Evolutionary conservation across 2,113 vertebrate genomes (phyloP).

Genomic region (Neodontobutis hainanensis): DNA sequence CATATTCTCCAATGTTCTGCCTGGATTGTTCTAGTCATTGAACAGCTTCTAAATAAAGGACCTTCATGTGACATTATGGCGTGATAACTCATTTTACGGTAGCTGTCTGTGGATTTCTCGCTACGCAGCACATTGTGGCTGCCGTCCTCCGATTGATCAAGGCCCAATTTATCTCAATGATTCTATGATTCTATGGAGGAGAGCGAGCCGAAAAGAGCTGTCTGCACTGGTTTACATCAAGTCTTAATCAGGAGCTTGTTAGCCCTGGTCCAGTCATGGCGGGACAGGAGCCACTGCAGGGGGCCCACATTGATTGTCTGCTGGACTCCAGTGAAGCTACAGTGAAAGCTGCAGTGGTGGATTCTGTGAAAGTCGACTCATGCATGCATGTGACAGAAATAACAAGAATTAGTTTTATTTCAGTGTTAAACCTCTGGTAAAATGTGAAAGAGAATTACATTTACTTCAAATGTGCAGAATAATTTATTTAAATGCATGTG

Average conservation of each 20-base stretch:
- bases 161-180: slow-evolving; percentile 73
- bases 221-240: slow-evolving; percentile 58
- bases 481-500: neutral
- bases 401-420: neutral
- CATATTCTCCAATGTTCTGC: slow-evolving; percentile 8
- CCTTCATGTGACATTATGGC: slow-evolving; percentile 64
- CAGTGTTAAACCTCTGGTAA: neutral
- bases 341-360: slow-evolving; percentile 15
- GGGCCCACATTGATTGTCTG: slow-evolving; percentile 8
- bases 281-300: slow-evolving; percentile 27
- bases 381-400: slow-evolving; percentile 1
- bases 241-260: slow-evolving; percentile 71
- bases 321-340: slow-evolving; percentile 3
- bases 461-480: slow-evolving; percentile 8
- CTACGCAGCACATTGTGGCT: slow-evolving; percentile 22
- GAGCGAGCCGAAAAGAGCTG: slow-evolving; percentile 49
- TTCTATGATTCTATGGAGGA: slow-evolving; percentile 51
- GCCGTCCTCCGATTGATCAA: slow-evolving; percentile 60
- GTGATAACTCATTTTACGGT: slow-evolving; percentile 45
- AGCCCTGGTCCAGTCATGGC: slow-evolving; percentile 38
- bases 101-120: slow-evolving; percentile 44
- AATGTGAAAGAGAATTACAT: neutral
- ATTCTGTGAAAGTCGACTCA: slow-evolving; percentile 1
- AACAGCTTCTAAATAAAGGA: slow-evolving; percentile 51
- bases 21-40: slow-evolving; percentile 4